Evolutionary conservation across 2,797 vertebrate genomes (phyloP).

Genomic region (Zenarchopterus dispar): DNA sequence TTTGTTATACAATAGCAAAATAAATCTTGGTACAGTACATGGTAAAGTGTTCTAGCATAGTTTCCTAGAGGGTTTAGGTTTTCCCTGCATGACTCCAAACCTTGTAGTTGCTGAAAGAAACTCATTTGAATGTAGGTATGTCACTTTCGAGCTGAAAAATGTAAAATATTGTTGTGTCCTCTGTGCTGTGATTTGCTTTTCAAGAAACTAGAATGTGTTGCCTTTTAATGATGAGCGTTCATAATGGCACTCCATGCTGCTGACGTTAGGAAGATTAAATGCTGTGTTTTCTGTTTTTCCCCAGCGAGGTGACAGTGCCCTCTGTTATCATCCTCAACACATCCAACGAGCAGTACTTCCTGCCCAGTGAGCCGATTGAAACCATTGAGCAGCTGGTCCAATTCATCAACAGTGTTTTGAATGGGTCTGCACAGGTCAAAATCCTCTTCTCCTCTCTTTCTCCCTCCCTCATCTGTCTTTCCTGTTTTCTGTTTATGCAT

Average conservation of each 20-base stretch:
- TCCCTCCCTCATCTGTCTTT: background rate
- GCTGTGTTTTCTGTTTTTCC: constrained; percentile 18
- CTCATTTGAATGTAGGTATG: too few relatives aligned
- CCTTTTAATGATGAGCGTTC: constrained; percentile 53
- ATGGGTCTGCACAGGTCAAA: constrained; percentile 89
- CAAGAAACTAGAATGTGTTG: constrained; percentile 47
- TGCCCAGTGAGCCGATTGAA: constrained; percentile 85
- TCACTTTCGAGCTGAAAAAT: too few relatives aligned
- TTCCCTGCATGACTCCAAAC: too few relatives aligned
- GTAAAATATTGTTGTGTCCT: constrained; percentile 22
- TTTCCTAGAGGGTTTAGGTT: too few relatives aligned
- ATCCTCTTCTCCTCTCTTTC: constrained; percentile 11
- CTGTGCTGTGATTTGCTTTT: constrained; percentile 53
- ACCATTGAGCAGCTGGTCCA: constrained; percentile 90
- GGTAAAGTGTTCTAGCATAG: too few relatives aligned
- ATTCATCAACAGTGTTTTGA: constrained; percentile 92
- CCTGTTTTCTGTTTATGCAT: constrained; percentile 41
- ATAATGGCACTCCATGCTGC: constrained; percentile 35
- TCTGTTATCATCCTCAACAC: constrained; percentile 96
- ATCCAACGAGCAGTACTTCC: constrained; percentile 97
- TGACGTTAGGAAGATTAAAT: constrained; percentile 52
- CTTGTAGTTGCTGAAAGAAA: too few relatives aligned
- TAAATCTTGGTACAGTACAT: too few relatives aligned
- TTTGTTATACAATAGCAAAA: too few relatives aligned
- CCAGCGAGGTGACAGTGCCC: constrained; percentile 91